Evolutionary conservation across 2,888 invertebrate species (phyloP), one percentile per base, ranked within the genome.

Genomic region (Branchellion lobata): DNA sequence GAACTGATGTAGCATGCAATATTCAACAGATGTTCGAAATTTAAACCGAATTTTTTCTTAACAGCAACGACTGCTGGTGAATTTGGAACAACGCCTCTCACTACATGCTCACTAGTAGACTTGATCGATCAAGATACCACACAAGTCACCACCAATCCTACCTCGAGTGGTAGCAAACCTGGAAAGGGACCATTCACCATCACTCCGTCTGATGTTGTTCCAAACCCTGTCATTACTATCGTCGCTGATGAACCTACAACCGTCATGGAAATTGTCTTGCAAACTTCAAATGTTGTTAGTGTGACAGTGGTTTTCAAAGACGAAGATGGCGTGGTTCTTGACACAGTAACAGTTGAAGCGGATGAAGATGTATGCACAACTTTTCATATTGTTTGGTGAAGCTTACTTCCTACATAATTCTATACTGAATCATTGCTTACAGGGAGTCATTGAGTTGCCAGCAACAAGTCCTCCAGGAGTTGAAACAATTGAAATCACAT

Each of bases 401-500:
- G n/a, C n/a, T n/a, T n/a, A n/a, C n/a, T n/a, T n/a, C 8, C 18
- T 47, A 47, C 47, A 14, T 18, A 47, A 47, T 47, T 18, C 18
- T 18, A 8, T 18, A 47, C n/a, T n/a, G n/a, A n/a, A n/a, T n/a
- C n/a, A n/a, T 47, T 18, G 18, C 47, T 14, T 8, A 14, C 47
- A 18, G 47, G 18, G 47, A 47, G 8, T 8, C 8, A 47, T 14
- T 14, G 47, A 47, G 47, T 18, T n/a, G n/a, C n/a, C n/a, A n/a
- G n/a, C n/a, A n/a, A n/a, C n/a, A n/a, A 47, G 47, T 47, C 47
- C 47, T 14, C 11, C 8, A 47, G 47, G 47, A 8, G 57, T 27
- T n/a, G 34, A 75, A 27, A 40, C 47, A 3, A 75, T 75, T 57
- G 47, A 18, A n/a, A 27, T 75, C 8, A 57, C 47, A 31, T 31